Evolutionary conservation across 2,797 vertebrate genomes (phyloP), one percentile per base, ranked within the genome.

Genomic region (Hephaestus fuliginosus): DNA sequence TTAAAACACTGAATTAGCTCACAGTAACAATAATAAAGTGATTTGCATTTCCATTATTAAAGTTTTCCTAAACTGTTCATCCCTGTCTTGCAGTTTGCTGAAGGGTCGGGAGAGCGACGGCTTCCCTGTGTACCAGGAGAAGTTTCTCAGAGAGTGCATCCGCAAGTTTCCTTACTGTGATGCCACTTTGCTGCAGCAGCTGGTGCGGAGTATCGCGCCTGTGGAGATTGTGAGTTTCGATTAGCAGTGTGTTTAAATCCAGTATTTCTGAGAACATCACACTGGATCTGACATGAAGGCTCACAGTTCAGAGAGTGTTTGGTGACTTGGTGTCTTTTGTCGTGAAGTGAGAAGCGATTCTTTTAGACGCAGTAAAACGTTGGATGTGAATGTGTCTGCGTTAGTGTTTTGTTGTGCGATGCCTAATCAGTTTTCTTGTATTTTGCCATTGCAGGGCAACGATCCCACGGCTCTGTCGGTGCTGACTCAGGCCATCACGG

Each of bases 401-500:
- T 22, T 0, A 1, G 6, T 25, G 8, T 28, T 17, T 55, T 3
- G 2, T 36, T 28, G 56, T 58, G 53, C 2, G 0, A 33, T 7
- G n/a, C 9, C 36, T 67, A 28, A 72, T 69, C 3, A 1, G 17
- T 60, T n/a, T 20, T 43, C 2, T 33, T 51, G 1, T 36, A n/a
- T 13, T 58, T 4, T 2, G 8, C 13, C 2, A 0, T 49, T 41
- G 2, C 85, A 99, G 98, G 98, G 98, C 9, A 96, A 96, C 57
- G 97, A 99, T 88, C 98, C 98, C 67, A 98, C 98, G 5, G 98
- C 98, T 25, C 95, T 99, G 84, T 98, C 98, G 0, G 97, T 99
- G 63, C 96, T 99, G 81, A 99, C 97, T 17, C 98, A 99, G 92
- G 98, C 98, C 25, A 97, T 99, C 89, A 99, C 98, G 0, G 98